Evolutionary conservation across 1,140 invertebrate species (phyloP).

Genomic region (Drosophila ironensis): DNA sequence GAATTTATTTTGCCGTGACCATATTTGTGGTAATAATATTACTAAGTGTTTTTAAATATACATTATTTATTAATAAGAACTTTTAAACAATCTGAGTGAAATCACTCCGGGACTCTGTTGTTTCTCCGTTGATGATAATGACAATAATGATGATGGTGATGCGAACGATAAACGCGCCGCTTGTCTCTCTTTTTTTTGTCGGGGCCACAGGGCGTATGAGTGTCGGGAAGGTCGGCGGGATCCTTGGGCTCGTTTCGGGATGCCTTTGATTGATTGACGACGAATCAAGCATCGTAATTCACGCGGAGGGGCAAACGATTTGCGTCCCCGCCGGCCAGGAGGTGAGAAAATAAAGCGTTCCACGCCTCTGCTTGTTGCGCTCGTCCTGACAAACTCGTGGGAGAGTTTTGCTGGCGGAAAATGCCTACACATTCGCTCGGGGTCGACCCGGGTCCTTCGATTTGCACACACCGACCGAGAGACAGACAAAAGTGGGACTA

Average conservation of each 20-base stretch:
- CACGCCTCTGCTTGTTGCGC: slow-evolving; percentile 49
- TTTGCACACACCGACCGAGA: neutral
- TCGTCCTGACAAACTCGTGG: slow-evolving; percentile 4
- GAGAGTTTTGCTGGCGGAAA: slow-evolving; percentile 28
- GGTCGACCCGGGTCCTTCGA: neutral
- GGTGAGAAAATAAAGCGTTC: slow-evolving; percentile 51
- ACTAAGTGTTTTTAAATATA: too few species aligned
- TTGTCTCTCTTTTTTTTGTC: slow-evolving; percentile 7
- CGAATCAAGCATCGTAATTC: slow-evolving; percentile 68
- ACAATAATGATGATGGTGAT: slow-evolving; percentile 22
- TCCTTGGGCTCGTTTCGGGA: slow-evolving; percentile 16
- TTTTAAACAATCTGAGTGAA: slow-evolving; percentile 26
- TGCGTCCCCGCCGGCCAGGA: slow-evolving; percentile 42
- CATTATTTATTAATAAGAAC: too few species aligned
- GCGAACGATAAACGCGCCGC: slow-evolving; percentile 56
- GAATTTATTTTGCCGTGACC: too few species aligned
- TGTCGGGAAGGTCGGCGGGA: too few species aligned
- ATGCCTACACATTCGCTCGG: slow-evolving; percentile 8
- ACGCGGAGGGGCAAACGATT: slow-evolving; percentile 69
- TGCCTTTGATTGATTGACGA: slow-evolving; percentile 68
- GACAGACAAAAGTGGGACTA: slow-evolving; percentile 55
- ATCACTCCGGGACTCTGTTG: slow-evolving; percentile 7
- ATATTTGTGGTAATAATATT: too few species aligned
- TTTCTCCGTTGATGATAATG: too few species aligned
- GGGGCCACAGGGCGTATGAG: slow-evolving; percentile 59